Conservation (phyloP, 1,140 invertebrate species). For the Sitodiplosis mosellana region DNA sequence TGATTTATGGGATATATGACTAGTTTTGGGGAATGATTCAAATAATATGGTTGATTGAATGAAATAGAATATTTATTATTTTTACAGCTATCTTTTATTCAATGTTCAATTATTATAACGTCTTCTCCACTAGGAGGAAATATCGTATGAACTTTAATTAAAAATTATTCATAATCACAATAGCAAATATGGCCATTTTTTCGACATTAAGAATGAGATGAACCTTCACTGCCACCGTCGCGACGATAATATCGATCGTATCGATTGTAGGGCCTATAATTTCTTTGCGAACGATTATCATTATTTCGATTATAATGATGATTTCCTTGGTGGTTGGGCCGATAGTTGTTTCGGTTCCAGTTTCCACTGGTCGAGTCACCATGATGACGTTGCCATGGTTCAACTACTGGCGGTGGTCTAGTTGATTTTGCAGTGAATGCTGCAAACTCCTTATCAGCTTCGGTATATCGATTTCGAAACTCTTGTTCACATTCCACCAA, state of each 20-base stretch:
- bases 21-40: too few species aligned
- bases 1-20: too few species aligned
- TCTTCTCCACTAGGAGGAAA: too few species aligned
- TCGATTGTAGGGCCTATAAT: background rate
- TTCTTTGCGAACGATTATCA: conserved; percentile 1
- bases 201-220: too few species aligned
- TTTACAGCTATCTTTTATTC: too few species aligned
- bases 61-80: too few species aligned
- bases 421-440: conserved; percentile 19
- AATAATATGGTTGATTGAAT: too few species aligned
- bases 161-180: too few species aligned
- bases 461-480: conserved; percentile 31
- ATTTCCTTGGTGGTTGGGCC: background rate
- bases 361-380: conserved; percentile 12
- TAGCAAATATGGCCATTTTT: too few species aligned
- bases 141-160: too few species aligned
- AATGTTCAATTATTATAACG: too few species aligned
- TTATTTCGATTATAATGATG: conserved; percentile 1
- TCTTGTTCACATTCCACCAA: conserved; percentile 32
- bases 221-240: background rate
- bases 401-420: conserved; percentile 28
- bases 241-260: too few species aligned
- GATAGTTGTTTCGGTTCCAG: background rate
- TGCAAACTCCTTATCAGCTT: conserved; percentile 29
- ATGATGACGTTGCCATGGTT: conserved; percentile 23